phyloP scores from a whole-genome alignment of 1,140 invertebrate species.

The Ceratosolen fusciceps region DNA sequence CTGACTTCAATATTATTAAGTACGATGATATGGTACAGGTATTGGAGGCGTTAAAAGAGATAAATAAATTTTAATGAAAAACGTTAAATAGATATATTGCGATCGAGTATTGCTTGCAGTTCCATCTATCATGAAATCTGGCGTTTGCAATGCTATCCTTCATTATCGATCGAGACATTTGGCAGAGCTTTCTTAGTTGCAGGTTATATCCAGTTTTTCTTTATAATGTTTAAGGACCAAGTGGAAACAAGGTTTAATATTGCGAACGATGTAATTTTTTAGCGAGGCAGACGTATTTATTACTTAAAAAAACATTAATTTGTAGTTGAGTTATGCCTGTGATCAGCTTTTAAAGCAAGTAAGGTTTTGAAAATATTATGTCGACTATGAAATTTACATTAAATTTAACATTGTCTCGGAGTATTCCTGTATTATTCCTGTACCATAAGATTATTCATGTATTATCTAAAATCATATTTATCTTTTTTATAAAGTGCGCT shows the following conservation, averaged over 20 bases:
- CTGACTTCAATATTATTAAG: too few species aligned
- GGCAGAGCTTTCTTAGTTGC: not conserved
- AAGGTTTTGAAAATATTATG: conserved; percentile 5
- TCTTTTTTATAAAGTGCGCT: conserved; percentile 15
- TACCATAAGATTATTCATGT: not conserved
- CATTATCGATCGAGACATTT: not conserved
- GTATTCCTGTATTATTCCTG: too few species aligned
- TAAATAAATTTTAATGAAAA: too few species aligned
- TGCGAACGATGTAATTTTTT: conserved; percentile 44
- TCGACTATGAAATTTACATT: not conserved
- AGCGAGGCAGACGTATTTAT: not conserved
- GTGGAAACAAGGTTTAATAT: conserved; percentile 40
- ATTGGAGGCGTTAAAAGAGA: too few species aligned
- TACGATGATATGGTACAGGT: too few species aligned
- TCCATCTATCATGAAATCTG: conserved; percentile 23
- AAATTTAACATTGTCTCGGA: too few species aligned
- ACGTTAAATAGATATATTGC: too few species aligned
- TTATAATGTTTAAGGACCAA: not conserved
- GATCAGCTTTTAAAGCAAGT: conserved; percentile 14
- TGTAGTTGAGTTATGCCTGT: conserved; percentile 35
- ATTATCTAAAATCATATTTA: conserved; percentile 14
- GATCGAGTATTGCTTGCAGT: too few species aligned
- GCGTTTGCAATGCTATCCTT: not conserved
- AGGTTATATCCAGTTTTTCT: conserved; percentile 32
- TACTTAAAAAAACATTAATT: conserved; percentile 4